Evolutionary conservation across 23 tunicate genomes (phyloP), one percentile per base, ranked within the genome.

Genomic region (Diplosoma virens): DNA sequence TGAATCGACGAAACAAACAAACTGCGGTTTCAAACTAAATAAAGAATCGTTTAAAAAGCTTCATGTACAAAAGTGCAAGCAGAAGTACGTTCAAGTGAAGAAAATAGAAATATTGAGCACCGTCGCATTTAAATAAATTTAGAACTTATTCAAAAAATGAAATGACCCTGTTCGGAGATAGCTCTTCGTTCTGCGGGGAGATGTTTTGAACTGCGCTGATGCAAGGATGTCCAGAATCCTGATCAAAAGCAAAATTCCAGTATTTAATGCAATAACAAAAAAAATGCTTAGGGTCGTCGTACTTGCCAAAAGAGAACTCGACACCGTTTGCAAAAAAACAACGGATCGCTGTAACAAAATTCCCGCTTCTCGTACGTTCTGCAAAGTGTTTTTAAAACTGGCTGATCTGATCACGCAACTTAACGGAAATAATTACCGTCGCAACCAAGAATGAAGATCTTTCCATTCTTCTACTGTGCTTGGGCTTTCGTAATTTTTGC

Each of bases 181-280:
- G 33, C 25, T 32, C 23, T 24, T 37, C 82, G 31, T 59, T 18
- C 21, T 73, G 69, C 14, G 87, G 55, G 0, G 26, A 14, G 21
- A 45, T 37, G 3, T 4, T 61, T 0, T 48, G 32, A 3, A 56
- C 60, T 16, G 64, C 83, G 9, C 30, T 28, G 27, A 86, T 68
- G 47, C 93, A 87, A 5, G 93, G 93, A 54, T 87, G 93, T 5
- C 93, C 93, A 18, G 93, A 28, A 9, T 66, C 82, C 93, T 87
- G 70, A 28, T 56, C 9, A 61, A 82, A n/a, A 41, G 5, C 18
- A 47, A 71, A 1, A 41, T 11, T 56, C n/a, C n/a, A n/a, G n/a
- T n/a, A n/a, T n/a, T n/a, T n/a, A n/a, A n/a, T n/a, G n/a, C n/a
- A n/a, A n/a, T n/a, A n/a, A n/a, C n/a, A 41, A 41, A 41, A 41